Evolutionary conservation across 2,888 invertebrate genomes (phyloP).

Genomic region (Troides oblongomaculatus): DNA sequence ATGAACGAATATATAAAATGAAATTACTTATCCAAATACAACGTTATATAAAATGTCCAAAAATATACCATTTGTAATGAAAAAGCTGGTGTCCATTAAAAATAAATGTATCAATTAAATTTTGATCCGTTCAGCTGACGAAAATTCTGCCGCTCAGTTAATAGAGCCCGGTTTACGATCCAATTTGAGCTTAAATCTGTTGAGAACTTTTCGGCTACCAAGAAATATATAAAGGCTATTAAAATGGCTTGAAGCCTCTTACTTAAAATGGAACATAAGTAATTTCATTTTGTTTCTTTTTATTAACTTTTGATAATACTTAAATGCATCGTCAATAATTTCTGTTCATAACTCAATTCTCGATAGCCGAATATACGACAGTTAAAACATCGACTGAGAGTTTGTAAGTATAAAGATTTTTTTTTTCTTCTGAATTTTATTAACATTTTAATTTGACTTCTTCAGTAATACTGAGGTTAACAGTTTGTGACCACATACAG

Average conservation of each 20-base stretch:
- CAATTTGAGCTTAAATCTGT: conserved; percentile 41
- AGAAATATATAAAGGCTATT: conserved; percentile 32
- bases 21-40: conserved; percentile 4
- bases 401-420: neutral
- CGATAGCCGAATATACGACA: neutral
- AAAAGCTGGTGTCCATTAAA: conserved; percentile 11
- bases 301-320: neutral
- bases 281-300: conserved; percentile 10
- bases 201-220: conserved; percentile 34
- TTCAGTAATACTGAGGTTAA: too few species aligned
- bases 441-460: too few species aligned
- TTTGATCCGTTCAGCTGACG: conserved; percentile 32
- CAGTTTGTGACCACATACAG: too few species aligned
- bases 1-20: conserved; percentile 15
- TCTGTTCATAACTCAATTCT: neutral
- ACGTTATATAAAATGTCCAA: conserved; percentile 9
- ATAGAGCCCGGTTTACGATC: conserved; percentile 45
- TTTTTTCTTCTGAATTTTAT: too few species aligned
- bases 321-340: neutral
- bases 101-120: conserved; percentile 31
- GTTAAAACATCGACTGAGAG: neutral
- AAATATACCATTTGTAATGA: conserved; percentile 9
- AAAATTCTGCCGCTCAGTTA: conserved; percentile 45
- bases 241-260: conserved; percentile 18
- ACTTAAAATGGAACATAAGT: conserved; percentile 26